Conservation (phyloP, 2,113 vertebrate genomes). For the Anarrhichthys ocellatus region DNA sequence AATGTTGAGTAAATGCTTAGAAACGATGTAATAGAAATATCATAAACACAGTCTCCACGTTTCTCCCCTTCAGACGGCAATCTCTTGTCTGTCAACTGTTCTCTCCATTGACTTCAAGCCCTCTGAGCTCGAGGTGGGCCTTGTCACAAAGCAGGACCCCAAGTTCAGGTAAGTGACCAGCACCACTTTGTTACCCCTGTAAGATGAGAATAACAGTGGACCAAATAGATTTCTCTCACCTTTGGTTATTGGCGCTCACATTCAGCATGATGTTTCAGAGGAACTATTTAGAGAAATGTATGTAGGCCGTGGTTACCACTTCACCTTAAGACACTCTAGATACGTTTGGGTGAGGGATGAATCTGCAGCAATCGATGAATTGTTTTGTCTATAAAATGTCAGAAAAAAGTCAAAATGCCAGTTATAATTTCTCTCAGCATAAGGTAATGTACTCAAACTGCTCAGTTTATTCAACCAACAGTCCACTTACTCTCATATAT, state of each 20-base stretch:
- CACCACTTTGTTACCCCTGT: not conserved
- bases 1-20: not conserved
- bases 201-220: not conserved
- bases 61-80: conserved; percentile 87
- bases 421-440: not conserved
- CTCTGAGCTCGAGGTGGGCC: conserved; percentile 95
- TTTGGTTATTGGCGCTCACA: not conserved
- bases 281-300: too few relatives aligned
- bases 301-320: too few relatives aligned
- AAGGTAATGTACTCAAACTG: not conserved
- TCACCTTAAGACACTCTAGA: not conserved
- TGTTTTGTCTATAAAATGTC: not conserved
- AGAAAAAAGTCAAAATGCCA: not conserved
- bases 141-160: conserved; percentile 92
- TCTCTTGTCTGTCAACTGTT: conserved; percentile 96
- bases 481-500: not conserved
- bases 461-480: not conserved
- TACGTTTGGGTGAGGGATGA: not conserved
- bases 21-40: too few relatives aligned
- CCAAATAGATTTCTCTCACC: not conserved
- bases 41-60: not conserved
- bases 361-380: not conserved
- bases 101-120: conserved; percentile 98
- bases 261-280: not conserved
- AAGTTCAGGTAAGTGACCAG: conserved; percentile 90